phyloP scores from a whole-genome alignment of 2,113 vertebrate species.

The Malurus melanocephalus region DNA sequence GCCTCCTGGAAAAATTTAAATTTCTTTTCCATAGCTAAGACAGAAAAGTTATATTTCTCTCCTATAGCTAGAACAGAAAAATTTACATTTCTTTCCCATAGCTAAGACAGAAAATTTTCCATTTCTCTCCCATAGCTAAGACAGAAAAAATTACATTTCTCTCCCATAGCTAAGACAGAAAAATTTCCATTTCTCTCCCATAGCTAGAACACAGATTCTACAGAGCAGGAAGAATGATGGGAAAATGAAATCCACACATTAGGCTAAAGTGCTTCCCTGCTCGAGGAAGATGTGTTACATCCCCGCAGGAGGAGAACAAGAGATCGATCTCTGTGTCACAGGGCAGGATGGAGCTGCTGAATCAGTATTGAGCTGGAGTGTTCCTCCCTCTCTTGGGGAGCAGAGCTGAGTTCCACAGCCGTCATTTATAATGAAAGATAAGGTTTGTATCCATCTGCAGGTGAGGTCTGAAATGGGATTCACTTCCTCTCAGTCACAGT shows the following conservation, averaged over 20 bases:
- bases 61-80: background rate
- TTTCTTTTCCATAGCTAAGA: background rate
- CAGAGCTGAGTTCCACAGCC: slow-evolving; percentile 14
- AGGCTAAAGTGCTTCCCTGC: background rate
- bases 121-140: background rate
- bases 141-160: background rate
- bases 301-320: background rate
- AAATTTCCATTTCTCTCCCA: background rate
- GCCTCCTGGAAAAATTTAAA: background rate
- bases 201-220: background rate
- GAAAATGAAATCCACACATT: slow-evolving; percentile 29
- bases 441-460: slow-evolving; percentile 14
- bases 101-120: background rate
- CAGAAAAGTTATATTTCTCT: background rate
- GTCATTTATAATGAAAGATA: background rate
- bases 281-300: background rate
- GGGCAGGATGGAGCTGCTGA: background rate
- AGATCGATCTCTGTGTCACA: background rate
- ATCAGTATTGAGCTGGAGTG: slow-evolving; percentile 13
- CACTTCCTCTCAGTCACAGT: background rate
- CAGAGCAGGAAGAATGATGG: background rate
- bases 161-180: background rate
- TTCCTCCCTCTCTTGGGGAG: background rate
- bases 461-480: slow-evolving; percentile 7
- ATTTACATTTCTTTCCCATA: background rate